Evolutionary conservation across 2,797 vertebrate genomes (phyloP), one percentile per base, ranked within the genome.

Genomic region (Trematomus bernacchii): DNA sequence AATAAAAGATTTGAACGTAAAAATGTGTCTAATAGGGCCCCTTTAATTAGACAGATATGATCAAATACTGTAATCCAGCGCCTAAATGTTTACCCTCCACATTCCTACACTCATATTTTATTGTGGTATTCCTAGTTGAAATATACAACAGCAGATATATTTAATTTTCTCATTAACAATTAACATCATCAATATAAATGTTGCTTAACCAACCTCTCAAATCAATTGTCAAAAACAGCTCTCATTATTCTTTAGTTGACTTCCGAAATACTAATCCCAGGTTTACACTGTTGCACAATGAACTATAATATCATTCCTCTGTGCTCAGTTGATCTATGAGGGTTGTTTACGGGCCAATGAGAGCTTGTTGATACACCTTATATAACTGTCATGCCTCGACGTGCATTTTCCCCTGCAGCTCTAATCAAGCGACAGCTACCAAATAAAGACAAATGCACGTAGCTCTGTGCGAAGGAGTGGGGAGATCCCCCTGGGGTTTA

Each of bases 381-480:
- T 46, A 66, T 63, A 61, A 79, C 13, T 46, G 55, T 33, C 14
- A 30, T 46, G 18, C 14, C 33, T 71, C 48, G 46, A 16, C 15
- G 10, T 76, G 9, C 58, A 71, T 37, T 27, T 81, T 44, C 44
- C 50, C 15, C 15, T 44, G 27, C 59, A 52, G 62, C 58, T 69
- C 59, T 55, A 50, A 76, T 70, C 44, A 71, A 71, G 69, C 77
- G 66, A 84, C 73, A 77, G 77, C 30, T 44, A 40, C 30, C 64
- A 80, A 74, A 87, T 65, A 54, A 68, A 42, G 59, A 85, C 78
- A 44, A 55, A 82, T 84, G 66, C 52, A 60, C 19, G 64, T 33
- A 47, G 70, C 69, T 66, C 27, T 51, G 14, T 68, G 76, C 0
- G 13, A 54, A 60, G 51, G 52, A 76, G 60, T 40, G 23, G 19